phyloP scores from a whole-genome alignment of 2,797 vertebrate species.

The Typhlichthys eigenmanni region DNA sequence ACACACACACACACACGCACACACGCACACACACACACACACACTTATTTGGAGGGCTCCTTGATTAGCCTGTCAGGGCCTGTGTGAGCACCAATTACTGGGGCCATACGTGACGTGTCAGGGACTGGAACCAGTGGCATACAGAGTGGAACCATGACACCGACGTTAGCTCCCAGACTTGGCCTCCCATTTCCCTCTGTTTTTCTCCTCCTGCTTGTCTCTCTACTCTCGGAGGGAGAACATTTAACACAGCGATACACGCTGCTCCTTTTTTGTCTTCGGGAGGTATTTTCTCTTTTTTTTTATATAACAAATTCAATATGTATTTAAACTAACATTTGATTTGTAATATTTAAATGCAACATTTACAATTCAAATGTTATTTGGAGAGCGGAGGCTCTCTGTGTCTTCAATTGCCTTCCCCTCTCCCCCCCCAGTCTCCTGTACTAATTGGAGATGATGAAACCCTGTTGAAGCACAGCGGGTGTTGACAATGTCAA shows the following conservation, averaged over 20 bases:
- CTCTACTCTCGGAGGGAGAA: conserved; percentile 40
- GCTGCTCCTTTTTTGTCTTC: too few species aligned
- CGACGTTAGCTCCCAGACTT: conserved; percentile 29
- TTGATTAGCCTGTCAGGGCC: conserved; percentile 44
- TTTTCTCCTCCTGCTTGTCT: conserved; percentile 1
- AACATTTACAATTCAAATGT: too few species aligned
- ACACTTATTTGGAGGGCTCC: conserved; percentile 24
- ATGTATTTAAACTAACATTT: too few species aligned
- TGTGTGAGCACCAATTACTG: conserved; percentile 42
- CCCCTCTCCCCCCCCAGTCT: not conserved
- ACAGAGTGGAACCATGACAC: conserved; percentile 20
- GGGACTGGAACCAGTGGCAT: conserved; percentile 11
- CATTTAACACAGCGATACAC: conserved; percentile 43
- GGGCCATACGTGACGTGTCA: conserved; percentile 27
- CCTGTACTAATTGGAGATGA: conserved; percentile 42
- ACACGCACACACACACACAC: conserved; percentile 14
- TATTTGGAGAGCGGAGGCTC: not conserved
- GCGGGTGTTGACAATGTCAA: conserved; percentile 5
- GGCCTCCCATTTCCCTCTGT: not conserved
- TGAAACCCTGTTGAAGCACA: conserved; percentile 34
- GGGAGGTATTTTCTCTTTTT: too few species aligned
- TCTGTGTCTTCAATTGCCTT: conserved; percentile 1
- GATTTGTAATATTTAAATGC: too few species aligned
- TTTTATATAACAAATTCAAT: too few species aligned
- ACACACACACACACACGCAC: conserved; percentile 10